These are phyloP conservation scores for Dermolepida albohirtum DNA, from an alignment of 2,888 invertebrate species.

Conservation along the genomic window DNA sequence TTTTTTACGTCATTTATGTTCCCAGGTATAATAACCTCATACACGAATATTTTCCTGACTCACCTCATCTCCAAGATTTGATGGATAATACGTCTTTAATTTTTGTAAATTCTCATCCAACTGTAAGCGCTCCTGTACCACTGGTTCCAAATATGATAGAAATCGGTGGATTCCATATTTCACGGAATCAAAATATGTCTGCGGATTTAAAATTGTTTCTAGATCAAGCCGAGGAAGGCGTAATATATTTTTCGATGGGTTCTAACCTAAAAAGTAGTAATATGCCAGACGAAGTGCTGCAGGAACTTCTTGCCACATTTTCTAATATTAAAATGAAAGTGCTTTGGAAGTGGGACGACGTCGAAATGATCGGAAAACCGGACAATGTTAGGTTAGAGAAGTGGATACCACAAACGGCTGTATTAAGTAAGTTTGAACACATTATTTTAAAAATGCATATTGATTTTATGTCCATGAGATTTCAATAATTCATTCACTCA, in stretches of 20 bases:
- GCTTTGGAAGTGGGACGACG: constrained; percentile 68
- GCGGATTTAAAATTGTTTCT: constrained; percentile 67
- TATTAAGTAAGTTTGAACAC: constrained; percentile 46
- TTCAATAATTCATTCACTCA: too few relatives aligned
- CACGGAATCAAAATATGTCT: constrained; percentile 52
- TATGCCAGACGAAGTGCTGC: constrained; percentile 66
- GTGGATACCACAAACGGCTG: constrained; percentile 65
- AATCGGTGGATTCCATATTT: constrained; percentile 69
- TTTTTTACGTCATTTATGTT: constrained; percentile 51
- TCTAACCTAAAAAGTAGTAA: constrained; percentile 70
- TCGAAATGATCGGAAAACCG: constrained; percentile 57
- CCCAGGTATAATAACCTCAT: constrained; percentile 52
- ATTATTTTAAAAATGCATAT: too few relatives aligned
- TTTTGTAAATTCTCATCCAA: constrained; percentile 64
- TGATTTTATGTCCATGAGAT: too few relatives aligned
- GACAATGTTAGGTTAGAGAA: constrained; percentile 62
- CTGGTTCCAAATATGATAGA: constrained; percentile 69
- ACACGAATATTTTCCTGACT: constrained; percentile 55
- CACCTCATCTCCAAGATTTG: constrained; percentile 51
- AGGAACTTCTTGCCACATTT: constrained; percentile 70
- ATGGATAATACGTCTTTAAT: constrained; percentile 55
- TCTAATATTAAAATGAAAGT: constrained; percentile 68
- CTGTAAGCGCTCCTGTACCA: constrained; percentile 66
- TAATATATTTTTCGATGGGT: constrained; percentile 72
- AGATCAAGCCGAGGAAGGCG: constrained; percentile 68